Evolutionary conservation across 2,113 vertebrate species (phyloP), one percentile per base, ranked within the genome.

Genomic region (Microtus pennsylvanicus): DNA sequence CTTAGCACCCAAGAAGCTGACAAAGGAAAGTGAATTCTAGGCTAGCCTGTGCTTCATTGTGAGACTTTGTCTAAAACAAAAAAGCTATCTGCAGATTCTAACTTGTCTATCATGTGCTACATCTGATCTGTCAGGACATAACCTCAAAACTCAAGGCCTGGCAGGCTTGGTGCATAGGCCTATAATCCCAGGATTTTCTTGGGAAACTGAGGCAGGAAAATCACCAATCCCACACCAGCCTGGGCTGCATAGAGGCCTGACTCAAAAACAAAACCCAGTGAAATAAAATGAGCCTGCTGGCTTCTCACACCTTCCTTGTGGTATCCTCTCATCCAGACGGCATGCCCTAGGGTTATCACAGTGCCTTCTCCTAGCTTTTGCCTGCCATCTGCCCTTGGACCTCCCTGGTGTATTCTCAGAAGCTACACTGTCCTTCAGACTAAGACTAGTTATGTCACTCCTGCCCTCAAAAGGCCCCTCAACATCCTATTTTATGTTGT

Each of bases 261-360:
- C 42, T 50, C 42, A 35, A 35, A 85, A 63, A 42, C 21, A 55
- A 58, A 87, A 69, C 33, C 13, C 5, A 70, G 11, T 16, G 14
- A 9, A 52, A 26, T n/a, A n/a, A 26, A 35, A n/a, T 8, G 45
- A 70, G 12, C 65, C 65, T 70, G 21, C 11, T 85, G 30, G 30
- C 33, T 47, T 47, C 67, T 76, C 35, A 16, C 12, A 4, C 17
- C 19, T 63, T 55, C 9, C 12, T n/a, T 22, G 7, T 81, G 4
- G 1, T 42, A 2, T 0, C 35, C 45, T 50, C 7, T 4, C 67
- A 4, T 21, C 70, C 42, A 47, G 10, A 12, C 3, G 5, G 63
- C 13, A 9, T 87, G 65, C 19, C 42, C 45, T 50, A 30, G n/a
- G 28, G 3, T 9, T 28, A 3, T 13, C 11, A 3, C 72, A 19